Percentiles rank a stretch among this genome's conserved stretches.
phyloP scores from a whole-genome alignment of 2,888 invertebrate genomes.

The Epirrhoe alternata region DNA sequence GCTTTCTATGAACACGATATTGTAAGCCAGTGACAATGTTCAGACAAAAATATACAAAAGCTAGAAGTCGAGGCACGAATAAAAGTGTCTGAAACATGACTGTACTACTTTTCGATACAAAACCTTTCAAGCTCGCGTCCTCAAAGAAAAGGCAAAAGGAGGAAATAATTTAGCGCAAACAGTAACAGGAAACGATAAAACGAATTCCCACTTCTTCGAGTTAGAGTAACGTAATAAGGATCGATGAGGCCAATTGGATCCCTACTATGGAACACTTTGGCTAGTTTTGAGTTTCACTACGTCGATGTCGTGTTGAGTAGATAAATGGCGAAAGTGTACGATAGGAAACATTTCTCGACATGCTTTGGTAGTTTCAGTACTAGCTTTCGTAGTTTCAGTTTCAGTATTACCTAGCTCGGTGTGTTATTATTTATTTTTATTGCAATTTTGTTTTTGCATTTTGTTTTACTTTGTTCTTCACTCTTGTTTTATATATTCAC shows the following conservation, averaged over 20 bases:
- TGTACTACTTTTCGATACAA: neutral
- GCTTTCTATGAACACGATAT: no score
- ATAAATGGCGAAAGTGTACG: constrained; percentile 10
- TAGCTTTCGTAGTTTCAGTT: neutral
- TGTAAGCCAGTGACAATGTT: no score
- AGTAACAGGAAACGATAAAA: constrained; percentile 50
- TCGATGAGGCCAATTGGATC: constrained; percentile 58
- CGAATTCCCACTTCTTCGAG: constrained; percentile 41
- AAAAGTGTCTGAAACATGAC: neutral
- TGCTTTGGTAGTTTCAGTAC: neutral
- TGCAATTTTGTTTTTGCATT: neutral
- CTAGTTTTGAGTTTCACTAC: constrained; percentile 35
- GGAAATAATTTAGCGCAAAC: constrained; percentile 43
- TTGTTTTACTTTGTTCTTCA: no score
- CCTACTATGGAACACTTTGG: constrained; percentile 38
- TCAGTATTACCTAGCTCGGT: neutral
- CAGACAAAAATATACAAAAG: no score
- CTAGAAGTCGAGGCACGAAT: neutral
- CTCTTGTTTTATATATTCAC: no score
- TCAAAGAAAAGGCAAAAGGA: constrained; percentile 30
- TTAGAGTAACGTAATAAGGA: constrained; percentile 58
- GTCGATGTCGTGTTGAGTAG: constrained; percentile 12
- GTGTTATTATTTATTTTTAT: neutral
- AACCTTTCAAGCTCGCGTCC: constrained; percentile 9
- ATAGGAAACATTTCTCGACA: neutral